phyloP scores from a whole-genome alignment of 2,888 invertebrate species.

The Empis stercorea region DNA sequence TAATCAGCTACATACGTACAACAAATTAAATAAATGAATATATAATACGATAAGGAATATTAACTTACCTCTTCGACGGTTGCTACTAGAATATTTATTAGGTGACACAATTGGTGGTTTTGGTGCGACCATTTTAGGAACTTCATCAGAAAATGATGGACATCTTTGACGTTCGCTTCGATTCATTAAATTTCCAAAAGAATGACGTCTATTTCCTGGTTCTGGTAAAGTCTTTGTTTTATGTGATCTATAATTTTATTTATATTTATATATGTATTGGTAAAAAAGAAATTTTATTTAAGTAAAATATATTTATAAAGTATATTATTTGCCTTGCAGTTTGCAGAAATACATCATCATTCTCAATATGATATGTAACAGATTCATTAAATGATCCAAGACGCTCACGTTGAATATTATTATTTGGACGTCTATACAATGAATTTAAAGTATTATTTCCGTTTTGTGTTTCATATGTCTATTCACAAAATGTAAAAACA shows the following conservation, averaged over 20 bases:
- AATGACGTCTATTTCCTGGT: conserved; percentile 29
- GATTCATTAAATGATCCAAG: conserved; percentile 35
- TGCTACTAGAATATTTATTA: conserved; percentile 28
- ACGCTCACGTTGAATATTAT: conserved; percentile 30
- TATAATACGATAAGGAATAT: background rate
- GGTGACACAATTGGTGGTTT: conserved; percentile 30
- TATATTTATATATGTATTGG: background rate
- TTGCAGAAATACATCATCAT: conserved; percentile 31
- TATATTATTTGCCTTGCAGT: conserved; percentile 25
- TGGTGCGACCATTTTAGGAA: conserved; percentile 35
- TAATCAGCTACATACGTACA: too few relatives aligned
- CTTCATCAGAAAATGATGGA: conserved; percentile 32
- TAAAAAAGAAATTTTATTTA: background rate
- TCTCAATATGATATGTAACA: conserved; percentile 20
- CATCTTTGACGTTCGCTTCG: conserved; percentile 18
- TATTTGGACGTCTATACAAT: conserved; percentile 10
- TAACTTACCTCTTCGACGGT: conserved; percentile 29
- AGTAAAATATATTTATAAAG: background rate
- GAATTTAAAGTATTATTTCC: conserved; percentile 4
- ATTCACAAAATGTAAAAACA: background rate
- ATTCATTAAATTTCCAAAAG: conserved; percentile 32
- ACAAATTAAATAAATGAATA: too few relatives aligned
- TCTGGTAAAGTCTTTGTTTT: conserved; percentile 9
- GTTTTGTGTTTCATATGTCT: conserved; percentile 13
- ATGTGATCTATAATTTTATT: conserved; percentile 1